A percentile compares a stretch with the other conserved stretches of the same genome.
phyloP scores from a whole-genome alignment of 2,113 vertebrate genomes.

The Pandion haliaetus region DNA sequence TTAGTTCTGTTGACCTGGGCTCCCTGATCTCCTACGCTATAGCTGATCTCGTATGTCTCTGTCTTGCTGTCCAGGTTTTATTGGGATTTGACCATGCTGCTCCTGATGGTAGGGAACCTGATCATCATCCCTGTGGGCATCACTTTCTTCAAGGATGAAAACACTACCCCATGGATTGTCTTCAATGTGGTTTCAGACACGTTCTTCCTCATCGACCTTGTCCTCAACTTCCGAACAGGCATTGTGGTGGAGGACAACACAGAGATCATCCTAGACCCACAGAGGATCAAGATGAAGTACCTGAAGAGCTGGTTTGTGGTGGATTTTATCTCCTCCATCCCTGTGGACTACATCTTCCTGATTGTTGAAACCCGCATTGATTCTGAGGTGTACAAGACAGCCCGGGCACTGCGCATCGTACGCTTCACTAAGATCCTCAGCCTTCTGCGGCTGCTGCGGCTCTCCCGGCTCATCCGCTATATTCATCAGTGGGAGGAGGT shows the following conservation, averaged over 20 bases:
- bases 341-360: slow-evolving; percentile 98
- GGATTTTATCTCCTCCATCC: slow-evolving; percentile 99
- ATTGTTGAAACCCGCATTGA: slow-evolving; percentile 98
- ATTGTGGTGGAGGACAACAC: slow-evolving; percentile 99
- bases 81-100: slow-evolving; percentile 98
- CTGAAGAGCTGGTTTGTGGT: slow-evolving; percentile 98
- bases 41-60: slow-evolving; percentile 53
- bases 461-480: slow-evolving; percentile 96
- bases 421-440: slow-evolving; percentile 99
- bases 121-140: slow-evolving; percentile 99
- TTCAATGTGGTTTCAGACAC: slow-evolving; percentile 99
- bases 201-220: slow-evolving; percentile 98
- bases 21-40: not conserved
- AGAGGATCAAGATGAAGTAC: slow-evolving; percentile 98
- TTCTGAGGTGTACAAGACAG: slow-evolving; percentile 98
- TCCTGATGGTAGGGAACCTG: slow-evolving; percentile 98
- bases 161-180: slow-evolving; percentile 97
- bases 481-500: slow-evolving; percentile 99
- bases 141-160: slow-evolving; percentile 99
- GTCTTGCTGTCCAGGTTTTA: slow-evolving; percentile 88
- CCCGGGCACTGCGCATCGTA: slow-evolving; percentile 93
- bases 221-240: slow-evolving; percentile 98
- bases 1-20: not conserved
- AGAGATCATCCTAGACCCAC: slow-evolving; percentile 96
- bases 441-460: slow-evolving; percentile 89